phyloP scores from a whole-genome alignment of 2,113 vertebrate genomes.

The Erythrolamprus reginae region DNA sequence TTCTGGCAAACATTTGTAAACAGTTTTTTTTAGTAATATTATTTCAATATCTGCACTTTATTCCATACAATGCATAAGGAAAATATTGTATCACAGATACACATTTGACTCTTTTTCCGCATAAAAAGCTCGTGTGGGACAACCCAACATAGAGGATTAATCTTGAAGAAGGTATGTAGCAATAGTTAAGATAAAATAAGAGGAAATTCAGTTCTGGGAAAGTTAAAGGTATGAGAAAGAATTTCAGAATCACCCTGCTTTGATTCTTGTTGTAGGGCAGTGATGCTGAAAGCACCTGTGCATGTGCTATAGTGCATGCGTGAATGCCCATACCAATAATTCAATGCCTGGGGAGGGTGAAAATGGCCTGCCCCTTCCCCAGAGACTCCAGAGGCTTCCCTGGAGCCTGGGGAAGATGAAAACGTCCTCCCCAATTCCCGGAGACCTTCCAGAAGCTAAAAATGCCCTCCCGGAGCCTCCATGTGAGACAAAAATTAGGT shows the following conservation, averaged over 20 bases:
- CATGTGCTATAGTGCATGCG: no score
- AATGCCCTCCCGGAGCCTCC: no score
- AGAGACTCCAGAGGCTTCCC: no score
- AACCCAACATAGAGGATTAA: not conserved
- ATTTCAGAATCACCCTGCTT: not conserved
- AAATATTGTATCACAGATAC: not conserved
- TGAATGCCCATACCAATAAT: no score
- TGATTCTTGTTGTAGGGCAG: not conserved
- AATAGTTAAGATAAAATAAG: not conserved
- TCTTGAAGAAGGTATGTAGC: not conserved
- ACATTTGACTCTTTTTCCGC: not conserved
- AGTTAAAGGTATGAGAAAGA: not conserved
- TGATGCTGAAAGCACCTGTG: no score
- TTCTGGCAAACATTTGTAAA: not conserved
- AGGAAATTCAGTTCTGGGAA: not conserved
- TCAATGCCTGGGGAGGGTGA: no score
- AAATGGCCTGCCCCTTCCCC: no score
- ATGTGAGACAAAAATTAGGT: no score
- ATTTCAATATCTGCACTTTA: not conserved
- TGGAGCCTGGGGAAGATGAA: no score
- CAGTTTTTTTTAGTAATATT: not conserved
- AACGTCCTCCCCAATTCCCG: no score
- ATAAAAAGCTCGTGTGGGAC: not conserved
- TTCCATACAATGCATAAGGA: not conserved
- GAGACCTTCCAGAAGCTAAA: no score